A percentile compares a stretch with the other conserved stretches of the same genome.
These are phyloP conservation scores for Osmerus eperlanus DNA, from an alignment of 2,113 vertebrate species.

Conservation along the genomic window DNA sequence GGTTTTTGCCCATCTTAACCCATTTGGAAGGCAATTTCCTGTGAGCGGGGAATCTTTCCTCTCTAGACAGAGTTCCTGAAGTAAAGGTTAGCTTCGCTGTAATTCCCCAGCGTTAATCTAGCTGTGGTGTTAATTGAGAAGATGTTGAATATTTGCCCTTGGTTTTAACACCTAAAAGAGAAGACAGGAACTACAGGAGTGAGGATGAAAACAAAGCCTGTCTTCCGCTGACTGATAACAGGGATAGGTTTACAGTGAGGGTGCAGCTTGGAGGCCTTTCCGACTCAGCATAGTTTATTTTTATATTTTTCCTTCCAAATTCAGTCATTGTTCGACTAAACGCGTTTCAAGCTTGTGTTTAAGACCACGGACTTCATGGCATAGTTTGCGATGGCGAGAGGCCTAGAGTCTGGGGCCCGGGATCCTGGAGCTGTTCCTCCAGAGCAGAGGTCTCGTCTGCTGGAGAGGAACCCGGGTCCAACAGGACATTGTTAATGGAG, in stretches of 20 bases:
- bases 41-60: conserved; percentile 57
- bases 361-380: conserved; percentile 19
- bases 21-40: conserved; percentile 70
- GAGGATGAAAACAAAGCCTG: conserved; percentile 30
- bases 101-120: conserved; percentile 60
- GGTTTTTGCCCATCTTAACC: conserved; percentile 71
- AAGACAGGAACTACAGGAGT: conserved; percentile 45
- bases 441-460: conserved; percentile 26
- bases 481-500: conserved; percentile 71
- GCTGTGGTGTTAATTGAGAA: conserved; percentile 60
- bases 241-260: conserved; percentile 43
- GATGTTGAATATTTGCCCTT: conserved; percentile 57
- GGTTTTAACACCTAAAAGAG: conserved; percentile 63
- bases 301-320: not conserved
- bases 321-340: not conserved
- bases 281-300: conserved; percentile 22
- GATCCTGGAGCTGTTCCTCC: conserved; percentile 7
- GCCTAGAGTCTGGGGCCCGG: conserved; percentile 21
- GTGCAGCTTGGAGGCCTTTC: conserved; percentile 41
- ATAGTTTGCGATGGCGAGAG: conserved; percentile 17
- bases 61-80: conserved; percentile 57
- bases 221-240: conserved; percentile 30
- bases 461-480: conserved; percentile 45
- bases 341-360: conserved; percentile 10
- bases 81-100: conserved; percentile 62